Base-by-base conservation (phyloP, 2,888 invertebrate genomes). In the Dione vanillae region DNA sequence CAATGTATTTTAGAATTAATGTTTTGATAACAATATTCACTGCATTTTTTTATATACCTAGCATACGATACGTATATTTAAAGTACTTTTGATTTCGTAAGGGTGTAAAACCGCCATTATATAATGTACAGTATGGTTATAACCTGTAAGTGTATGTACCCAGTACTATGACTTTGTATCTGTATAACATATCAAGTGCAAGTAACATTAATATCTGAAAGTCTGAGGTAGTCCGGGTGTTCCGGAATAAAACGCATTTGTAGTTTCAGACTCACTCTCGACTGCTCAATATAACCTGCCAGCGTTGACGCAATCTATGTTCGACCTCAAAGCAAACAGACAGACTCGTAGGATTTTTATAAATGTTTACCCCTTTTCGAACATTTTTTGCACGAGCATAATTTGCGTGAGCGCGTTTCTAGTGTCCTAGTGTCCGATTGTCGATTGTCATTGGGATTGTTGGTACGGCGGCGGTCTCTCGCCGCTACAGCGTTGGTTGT, bases 21-120 rank as follows among this genome's bases (percentile, higher is more conserved):
- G 87, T 93, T 93, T 93, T 93, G 92, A 92, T 93, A 93, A 83
- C 83, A 85, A 90, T 92, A 90, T 92, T 92, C 90, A 88, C 88
- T 84, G 86, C 88, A 86, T 90, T 91, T 91, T 90, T 90, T 87
- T 76, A 86, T 89, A 88, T 86, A 85, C 81, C 86, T 90, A 89
- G 86, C 87, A 83, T 90, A n/a, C n/a, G n/a, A n/a, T n/a, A n/a
- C n/a, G n/a, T n/a, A 85, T 89, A 88, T 84, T 87, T 85, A 83
- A 88, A 88, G 69, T 74, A 75, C 66, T 83, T 83, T 80, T 80
- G 85, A 85, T 87, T 83, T 85, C 79, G 76, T 89, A 89, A 85
- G 86, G 84, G 85, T 87, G 87, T 92, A 90, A 27, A 82, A 87
- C 79, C 77, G 87, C 86, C 86, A 85, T 88, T 86, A 89, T 88